phyloP scores from a whole-genome alignment of 2,113 vertebrate genomes.

The Caloenas nicobarica region DNA sequence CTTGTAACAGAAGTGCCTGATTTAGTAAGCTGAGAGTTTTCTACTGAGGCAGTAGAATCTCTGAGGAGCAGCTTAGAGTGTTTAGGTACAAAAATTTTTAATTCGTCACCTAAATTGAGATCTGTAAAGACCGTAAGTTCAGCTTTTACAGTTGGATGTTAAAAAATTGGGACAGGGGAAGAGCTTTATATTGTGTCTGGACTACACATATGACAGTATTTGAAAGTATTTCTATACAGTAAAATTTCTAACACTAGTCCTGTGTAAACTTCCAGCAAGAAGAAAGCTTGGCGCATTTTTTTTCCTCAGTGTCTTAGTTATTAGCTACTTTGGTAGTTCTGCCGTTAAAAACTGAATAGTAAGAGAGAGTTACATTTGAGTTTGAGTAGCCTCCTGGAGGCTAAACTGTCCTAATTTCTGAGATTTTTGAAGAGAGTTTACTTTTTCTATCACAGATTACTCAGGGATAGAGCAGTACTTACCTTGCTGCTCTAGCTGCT shows the following conservation, averaged over 20 bases:
- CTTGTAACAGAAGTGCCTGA: neutral
- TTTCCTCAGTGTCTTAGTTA: neutral
- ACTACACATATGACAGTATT: neutral
- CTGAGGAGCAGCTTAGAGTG: neutral
- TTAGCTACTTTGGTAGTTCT: neutral
- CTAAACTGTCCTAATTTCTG: neutral
- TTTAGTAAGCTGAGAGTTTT: neutral
- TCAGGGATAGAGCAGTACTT: neutral
- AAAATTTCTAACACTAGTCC: neutral
- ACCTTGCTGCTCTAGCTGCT: neutral
- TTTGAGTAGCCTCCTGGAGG: neutral
- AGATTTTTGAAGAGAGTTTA: neutral
- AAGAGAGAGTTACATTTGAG: neutral
- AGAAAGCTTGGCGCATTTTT: neutral
- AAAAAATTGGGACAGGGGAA: rapidly evolving
- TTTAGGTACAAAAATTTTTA: neutral
- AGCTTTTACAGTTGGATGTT: neutral
- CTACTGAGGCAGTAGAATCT: neutral
- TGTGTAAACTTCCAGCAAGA: neutral
- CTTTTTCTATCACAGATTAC: neutral
- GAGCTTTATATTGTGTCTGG: neutral
- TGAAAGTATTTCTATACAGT: neutral
- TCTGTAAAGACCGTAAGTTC: neutral
- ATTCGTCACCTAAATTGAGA: neutral
- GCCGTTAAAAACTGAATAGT: neutral